Evolutionary conservation across 2,113 vertebrate genomes (phyloP), one percentile per base, ranked within the genome.

Genomic region (Cinclus mexicanus): DNA sequence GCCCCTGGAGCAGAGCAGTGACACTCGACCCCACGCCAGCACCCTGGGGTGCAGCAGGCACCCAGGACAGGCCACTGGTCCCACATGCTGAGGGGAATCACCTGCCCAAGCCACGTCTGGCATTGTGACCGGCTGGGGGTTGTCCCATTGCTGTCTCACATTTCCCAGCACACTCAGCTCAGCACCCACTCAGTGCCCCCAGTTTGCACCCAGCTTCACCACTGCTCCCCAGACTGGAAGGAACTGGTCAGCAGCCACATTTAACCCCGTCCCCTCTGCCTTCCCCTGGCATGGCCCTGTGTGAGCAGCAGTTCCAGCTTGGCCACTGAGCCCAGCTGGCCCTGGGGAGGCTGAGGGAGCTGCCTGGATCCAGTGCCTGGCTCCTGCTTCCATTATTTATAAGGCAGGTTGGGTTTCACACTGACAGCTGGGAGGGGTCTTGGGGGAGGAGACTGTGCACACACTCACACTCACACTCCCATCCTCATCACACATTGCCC

Each of bases 381-480:
- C 88, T 95, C 71, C 76, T 29, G 74, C 82, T 89, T 97, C 74
- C 95, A 97, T 97, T 96, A 97, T 98, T 97, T 75, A 97, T 95
- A 85, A 97, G 92, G 94, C 97, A 94, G 97, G 63, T 97, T 63
- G 79, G 92, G 83, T 97, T 98, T 97, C 97, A 1, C 57, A 37
- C 64, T 81, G 94, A 53, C 94, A 87, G 93, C 67, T 3, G 72
- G 84, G 78, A 86, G 63, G 55, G 44, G n/a, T n/a, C 2, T 52
- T 35, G 70, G 60, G 85, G 90, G 85, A 90, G 91, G 95, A 96
- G 78, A 39, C 26, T 74, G 78, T 11, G 17, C 69, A 41, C 69
- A 56, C 29, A 3, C 29, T 16, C 76, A 41, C 64, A 23, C 86
- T 31, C 71, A 67, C 68, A 31, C 82, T n/a, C 82, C n/a, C 44